Evolutionary conservation across 2,888 invertebrate genomes (phyloP), one percentile per base, ranked within the genome.

Genomic region (Cryptosula pallasiana): DNA sequence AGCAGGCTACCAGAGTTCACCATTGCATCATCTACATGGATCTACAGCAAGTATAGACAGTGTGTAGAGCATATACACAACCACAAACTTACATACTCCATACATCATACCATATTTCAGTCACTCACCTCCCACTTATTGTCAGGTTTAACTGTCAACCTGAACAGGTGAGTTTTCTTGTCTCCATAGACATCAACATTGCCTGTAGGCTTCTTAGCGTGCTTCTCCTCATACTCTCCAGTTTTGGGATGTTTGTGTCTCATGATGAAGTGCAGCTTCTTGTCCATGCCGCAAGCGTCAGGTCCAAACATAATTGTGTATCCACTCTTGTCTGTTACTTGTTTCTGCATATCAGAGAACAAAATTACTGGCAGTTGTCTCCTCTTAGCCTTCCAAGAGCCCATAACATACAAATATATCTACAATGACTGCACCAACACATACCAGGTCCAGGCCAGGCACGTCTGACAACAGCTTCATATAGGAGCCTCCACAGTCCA

Each of bases 221-320:
- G 98, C 81, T 99, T 98, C 86, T 99, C 99, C 84, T 86, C 91
- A 76, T 92, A 87, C 32, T 90, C 89, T 69, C 93, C 94, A 82
- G 94, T 98, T 79, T 90, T 88, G 13, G 97, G 98, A 87, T 99
- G 98, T 84, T 89, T 90, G 85, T 97, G 96, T 71, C 93, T 90
- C 87, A 99, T 95, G 85, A 99, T 99, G 79, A 91, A 90, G 79
- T 91, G 91, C 13, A 91, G 81, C 88, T 97, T 97, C 82, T 93
- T 91, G 84, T 95, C 94, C 81, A 92, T 92, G 75, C 98, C 98
- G 86, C 99, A 99, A 86, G 97, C 99, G 88, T 99, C 99, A 9
- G 98, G 98, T 0, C 99, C 99, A 87, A 99, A 99, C 99, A 99
- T 99, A 80, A 99, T 94, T 1, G 95, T 93, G 87, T 98, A 99